These are phyloP conservation scores for Copidosoma floridanum DNA, from an alignment of 1,140 invertebrate genomes.

Conservation along the genomic window DNA sequence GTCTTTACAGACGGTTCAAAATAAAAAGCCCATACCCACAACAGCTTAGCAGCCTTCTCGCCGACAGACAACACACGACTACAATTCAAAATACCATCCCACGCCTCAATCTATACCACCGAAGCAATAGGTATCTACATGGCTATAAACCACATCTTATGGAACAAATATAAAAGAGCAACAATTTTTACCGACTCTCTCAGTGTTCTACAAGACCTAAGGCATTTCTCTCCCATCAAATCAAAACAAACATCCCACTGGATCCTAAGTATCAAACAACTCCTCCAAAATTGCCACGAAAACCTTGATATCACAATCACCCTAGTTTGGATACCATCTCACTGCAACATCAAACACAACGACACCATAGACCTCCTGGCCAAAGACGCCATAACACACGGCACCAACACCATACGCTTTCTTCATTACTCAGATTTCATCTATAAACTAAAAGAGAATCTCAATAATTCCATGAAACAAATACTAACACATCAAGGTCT, in stretches of 20 bases:
- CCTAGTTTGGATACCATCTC: slow-evolving; percentile 3
- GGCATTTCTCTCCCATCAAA: background rate
- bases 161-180: background rate
- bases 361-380: slow-evolving; percentile 1
- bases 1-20: slow-evolving; percentile 2
- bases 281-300: background rate
- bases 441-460: background rate
- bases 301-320: background rate
- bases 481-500: background rate
- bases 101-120: background rate
- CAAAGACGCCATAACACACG: background rate
- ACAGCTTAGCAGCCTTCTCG: background rate
- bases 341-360: background rate
- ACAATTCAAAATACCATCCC: background rate
- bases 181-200: background rate
- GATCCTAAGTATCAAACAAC: background rate
- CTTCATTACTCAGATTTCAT: background rate
- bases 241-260: background rate
- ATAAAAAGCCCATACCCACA: background rate
- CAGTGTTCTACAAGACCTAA: background rate
- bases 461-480: background rate
- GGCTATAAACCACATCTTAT: background rate
- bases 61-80: background rate
- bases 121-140: background rate
- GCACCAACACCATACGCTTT: background rate